These are phyloP conservation scores for Catocala fraxini DNA, from an alignment of 2,888 invertebrate genomes.

Conservation along the genomic window DNA sequence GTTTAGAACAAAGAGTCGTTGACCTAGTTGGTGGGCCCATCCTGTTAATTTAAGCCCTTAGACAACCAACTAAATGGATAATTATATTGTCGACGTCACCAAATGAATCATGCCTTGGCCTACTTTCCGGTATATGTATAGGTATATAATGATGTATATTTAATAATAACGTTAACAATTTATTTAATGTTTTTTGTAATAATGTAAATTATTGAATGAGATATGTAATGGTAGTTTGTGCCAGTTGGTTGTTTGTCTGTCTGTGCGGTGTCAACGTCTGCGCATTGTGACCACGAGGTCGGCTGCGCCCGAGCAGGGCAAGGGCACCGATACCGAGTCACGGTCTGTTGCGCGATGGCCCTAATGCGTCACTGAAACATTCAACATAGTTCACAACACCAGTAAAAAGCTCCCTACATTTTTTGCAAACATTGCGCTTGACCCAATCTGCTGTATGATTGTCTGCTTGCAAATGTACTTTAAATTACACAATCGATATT, in stretches of 20 bases:
- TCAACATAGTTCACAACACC: constrained; percentile 33
- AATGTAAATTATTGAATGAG: constrained; percentile 15
- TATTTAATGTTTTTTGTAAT: constrained; percentile 18
- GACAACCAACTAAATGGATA: constrained; percentile 52
- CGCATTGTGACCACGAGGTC: constrained; percentile 57
- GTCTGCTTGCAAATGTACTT: constrained; percentile 30
- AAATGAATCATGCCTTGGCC: constrained; percentile 71
- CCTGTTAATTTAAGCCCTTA: constrained; percentile 70
- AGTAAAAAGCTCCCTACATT: constrained; percentile 32
- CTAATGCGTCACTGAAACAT: constrained; percentile 44
- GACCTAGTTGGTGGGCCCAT: constrained; percentile 71
- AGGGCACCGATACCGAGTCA: constrained; percentile 63
- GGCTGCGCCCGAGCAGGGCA: constrained; percentile 57
- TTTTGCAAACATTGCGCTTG: constrained; percentile 37
- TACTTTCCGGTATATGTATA: constrained; percentile 52
- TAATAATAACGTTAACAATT: constrained; percentile 35
- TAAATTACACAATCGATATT: constrained; percentile 26
- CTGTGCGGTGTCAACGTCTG: constrained; percentile 47
- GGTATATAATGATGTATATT: neutral
- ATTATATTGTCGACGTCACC: constrained; percentile 67
- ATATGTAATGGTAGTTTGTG: constrained; percentile 21
- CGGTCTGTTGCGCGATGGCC: constrained; percentile 48
- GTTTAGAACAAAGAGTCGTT: constrained; percentile 76
- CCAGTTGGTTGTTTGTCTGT: constrained; percentile 43
- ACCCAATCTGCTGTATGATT: constrained; percentile 29